A percentile compares a stretch with the other conserved stretches of the same genome.
Conservation (phyloP, 2,113 vertebrate genomes). For the Scalopus aquaticus region DNA sequence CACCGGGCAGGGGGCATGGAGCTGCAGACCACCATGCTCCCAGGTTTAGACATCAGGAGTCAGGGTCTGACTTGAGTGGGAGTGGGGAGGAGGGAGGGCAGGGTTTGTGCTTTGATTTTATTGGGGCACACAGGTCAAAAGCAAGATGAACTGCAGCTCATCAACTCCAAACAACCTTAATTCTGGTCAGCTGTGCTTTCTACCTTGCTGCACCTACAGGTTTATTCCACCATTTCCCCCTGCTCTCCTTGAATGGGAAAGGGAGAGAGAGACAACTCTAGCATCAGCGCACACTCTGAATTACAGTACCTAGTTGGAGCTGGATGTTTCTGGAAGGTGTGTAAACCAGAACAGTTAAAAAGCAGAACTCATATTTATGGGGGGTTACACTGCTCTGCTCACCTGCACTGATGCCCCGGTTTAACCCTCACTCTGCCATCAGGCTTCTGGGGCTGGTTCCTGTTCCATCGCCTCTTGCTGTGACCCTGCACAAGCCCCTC, state of each 20-base stretch:
- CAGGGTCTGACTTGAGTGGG: not conserved
- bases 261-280: not conserved
- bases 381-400: not conserved
- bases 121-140: not conserved
- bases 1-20: not conserved
- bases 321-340: not conserved
- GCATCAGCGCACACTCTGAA: not conserved
- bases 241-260: not conserved
- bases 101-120: not conserved
- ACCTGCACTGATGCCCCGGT: not conserved
- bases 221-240: not conserved
- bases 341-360: not conserved
- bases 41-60: not conserved
- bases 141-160: not conserved
- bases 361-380: not conserved
- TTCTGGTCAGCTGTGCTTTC: not conserved
- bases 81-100: not conserved
- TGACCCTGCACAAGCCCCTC: not conserved
- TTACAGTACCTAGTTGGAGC: not conserved
- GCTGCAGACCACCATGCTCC: not conserved
- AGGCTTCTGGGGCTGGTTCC: fast-evolving
- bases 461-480: not conserved
- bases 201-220: not conserved
- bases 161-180: not conserved
- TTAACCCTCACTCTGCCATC: not conserved